Evolutionary conservation across 2,797 vertebrate species (phyloP), one percentile per base, ranked within the genome.

Genomic region (Epinephelus coioides): DNA sequence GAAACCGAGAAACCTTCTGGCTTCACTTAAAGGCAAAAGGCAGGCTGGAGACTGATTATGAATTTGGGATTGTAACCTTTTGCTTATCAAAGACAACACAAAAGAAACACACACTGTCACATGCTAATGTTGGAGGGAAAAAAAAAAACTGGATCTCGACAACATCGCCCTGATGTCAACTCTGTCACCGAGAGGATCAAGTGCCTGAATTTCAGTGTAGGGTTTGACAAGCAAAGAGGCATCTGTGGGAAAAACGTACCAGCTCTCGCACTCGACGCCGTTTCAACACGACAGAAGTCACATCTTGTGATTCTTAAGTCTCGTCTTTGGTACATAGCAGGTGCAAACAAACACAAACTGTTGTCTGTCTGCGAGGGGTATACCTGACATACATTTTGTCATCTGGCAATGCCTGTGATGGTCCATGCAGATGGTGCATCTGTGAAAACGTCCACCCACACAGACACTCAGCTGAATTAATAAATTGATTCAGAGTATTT

Each of bases 1-100:
- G 43, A 74, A 86, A 56, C 15, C 25, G 14, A 12, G 63, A 76
- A 72, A 84, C 66, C 72, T 70, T 79, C 78, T 77, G 82, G 66
- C 78, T 73, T 73, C 47, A 72, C 78, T 82, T 80, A 69, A 70
- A 73, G 82, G 69, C 68, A 79, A 73, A 57, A 78, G 59, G 46
- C 43, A 66, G 60, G 72, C 40, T 27, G n/a, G 66, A 84, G 49
- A 54, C 62, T 3, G 61, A 43, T 25, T 62, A 30, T 23, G 47
- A 18, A 59, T 65, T 34, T 77, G 54, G 61, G 72, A 72, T 4
- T 66, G 25, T 27, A 21, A 80, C 54, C 50, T 30, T 60, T 53
- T 11, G 15, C 27, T 76, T 19, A 6, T 66, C 2, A 38, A 25
- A 70, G 53, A 53, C 19, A 53, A 68, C 38, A 69, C 27, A 59